Conservation (phyloP, 2,888 invertebrate species). For the Epiblema foenella region DNA sequence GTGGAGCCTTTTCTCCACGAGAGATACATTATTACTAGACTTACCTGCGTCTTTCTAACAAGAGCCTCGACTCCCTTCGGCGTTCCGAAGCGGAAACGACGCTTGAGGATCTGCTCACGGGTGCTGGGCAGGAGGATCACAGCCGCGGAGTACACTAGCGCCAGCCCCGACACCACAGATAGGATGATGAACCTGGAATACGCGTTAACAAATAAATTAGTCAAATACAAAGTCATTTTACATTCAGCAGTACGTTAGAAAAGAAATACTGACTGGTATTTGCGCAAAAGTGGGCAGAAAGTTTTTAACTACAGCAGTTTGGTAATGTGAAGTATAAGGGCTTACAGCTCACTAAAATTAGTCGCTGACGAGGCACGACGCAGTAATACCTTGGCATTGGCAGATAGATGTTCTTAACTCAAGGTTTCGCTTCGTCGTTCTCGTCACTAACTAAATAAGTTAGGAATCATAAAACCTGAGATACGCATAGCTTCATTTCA, state of each 20-base stretch:
- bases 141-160: slow-evolving; percentile 92
- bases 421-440: too few species aligned
- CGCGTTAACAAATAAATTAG: not conserved
- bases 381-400: too few species aligned
- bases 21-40: slow-evolving; percentile 9
- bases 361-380: too few species aligned
- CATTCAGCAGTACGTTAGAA: not conserved
- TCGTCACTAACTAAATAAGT: too few species aligned
- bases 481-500: too few species aligned
- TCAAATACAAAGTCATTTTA: not conserved
- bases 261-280: not conserved
- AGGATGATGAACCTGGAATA: slow-evolving; percentile 91
- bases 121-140: slow-evolving; percentile 92
- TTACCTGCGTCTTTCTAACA: slow-evolving; percentile 92
- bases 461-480: too few species aligned
- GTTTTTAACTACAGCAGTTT: too few species aligned
- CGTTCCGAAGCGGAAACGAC: slow-evolving; percentile 91
- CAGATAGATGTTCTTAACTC: too few species aligned
- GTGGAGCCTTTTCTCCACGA: not conserved
- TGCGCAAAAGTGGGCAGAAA: not conserved
- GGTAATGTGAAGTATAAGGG: too few species aligned
- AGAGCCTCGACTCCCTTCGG: slow-evolving; percentile 90
- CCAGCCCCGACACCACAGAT: slow-evolving; percentile 89
- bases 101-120: slow-evolving; percentile 91
- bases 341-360: too few species aligned